Evolutionary conservation across 1,140 invertebrate species (phyloP).

Genomic region (Muscidifurax raptorellus): DNA sequence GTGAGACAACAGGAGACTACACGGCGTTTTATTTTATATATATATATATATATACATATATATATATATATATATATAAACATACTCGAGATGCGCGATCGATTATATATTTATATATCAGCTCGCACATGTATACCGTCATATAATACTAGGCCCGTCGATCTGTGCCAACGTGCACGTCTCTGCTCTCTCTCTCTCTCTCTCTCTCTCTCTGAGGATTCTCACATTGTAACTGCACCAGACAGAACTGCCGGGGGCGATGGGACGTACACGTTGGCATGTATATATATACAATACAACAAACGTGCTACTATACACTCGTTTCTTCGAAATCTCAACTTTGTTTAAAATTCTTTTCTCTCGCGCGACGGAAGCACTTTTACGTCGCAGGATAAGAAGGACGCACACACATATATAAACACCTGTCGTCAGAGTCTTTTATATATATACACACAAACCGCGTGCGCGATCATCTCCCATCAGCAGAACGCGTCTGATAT

Average conservation of each 20-base stretch:
- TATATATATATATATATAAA: not conserved
- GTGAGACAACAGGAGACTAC: too few species aligned
- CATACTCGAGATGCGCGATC: not conserved
- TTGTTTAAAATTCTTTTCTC: not conserved
- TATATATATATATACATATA: conserved; percentile 5
- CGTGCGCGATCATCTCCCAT: not conserved
- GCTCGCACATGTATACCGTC: too few species aligned
- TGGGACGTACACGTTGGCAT: not conserved
- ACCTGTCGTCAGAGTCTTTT: too few species aligned
- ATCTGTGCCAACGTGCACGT: not conserved
- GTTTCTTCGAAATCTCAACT: not conserved
- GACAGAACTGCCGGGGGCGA: not conserved
- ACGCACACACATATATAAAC: not conserved
- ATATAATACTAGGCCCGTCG: not conserved
- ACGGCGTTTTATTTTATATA: not conserved
- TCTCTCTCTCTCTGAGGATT: not conserved
- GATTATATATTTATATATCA: too few species aligned
- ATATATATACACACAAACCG: not conserved
- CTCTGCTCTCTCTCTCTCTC: not conserved
- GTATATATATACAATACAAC: not conserved
- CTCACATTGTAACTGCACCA: not conserved
- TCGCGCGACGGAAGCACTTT: not conserved
- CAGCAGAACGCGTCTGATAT: not conserved
- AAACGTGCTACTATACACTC: not conserved
- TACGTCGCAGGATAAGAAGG: not conserved